phyloP scores from a whole-genome alignment of 2,113 vertebrate genomes.

The Nettapus auritus region DNA sequence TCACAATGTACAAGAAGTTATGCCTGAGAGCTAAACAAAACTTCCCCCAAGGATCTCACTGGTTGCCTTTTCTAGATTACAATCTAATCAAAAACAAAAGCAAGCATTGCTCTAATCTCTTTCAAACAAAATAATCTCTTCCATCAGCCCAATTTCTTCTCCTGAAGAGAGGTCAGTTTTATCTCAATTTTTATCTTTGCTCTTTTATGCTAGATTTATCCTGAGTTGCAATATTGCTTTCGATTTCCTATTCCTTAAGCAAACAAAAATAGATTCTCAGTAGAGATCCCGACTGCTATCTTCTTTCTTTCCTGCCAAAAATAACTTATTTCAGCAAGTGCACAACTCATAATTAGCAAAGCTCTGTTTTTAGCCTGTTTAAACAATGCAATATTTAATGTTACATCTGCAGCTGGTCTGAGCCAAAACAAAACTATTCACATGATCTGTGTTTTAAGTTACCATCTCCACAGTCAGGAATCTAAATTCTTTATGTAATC shows the following conservation, averaged over 20 bases:
- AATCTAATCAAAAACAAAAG: background rate
- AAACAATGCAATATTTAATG: background rate
- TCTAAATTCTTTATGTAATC: background rate
- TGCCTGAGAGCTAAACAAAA: background rate
- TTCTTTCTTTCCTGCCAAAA: conserved; percentile 19
- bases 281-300: background rate
- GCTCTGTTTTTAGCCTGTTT: background rate
- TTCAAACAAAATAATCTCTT: background rate
- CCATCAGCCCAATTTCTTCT: background rate
- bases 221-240: background rate
- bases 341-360: background rate
- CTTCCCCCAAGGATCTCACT: background rate
- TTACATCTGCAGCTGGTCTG: conserved; percentile 1
- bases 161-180: background rate
- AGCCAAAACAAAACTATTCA: conserved; percentile 10
- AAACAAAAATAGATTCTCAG: conserved; percentile 5
- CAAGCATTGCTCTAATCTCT: background rate
- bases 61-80: background rate
- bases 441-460: background rate
- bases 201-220: background rate
- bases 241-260: conserved; percentile 10
- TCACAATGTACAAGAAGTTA: background rate
- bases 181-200: background rate
- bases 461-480: background rate
- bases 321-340: background rate